Conservation (phyloP, 2,888 invertebrate genomes). For the Volucella inflata region DNA sequence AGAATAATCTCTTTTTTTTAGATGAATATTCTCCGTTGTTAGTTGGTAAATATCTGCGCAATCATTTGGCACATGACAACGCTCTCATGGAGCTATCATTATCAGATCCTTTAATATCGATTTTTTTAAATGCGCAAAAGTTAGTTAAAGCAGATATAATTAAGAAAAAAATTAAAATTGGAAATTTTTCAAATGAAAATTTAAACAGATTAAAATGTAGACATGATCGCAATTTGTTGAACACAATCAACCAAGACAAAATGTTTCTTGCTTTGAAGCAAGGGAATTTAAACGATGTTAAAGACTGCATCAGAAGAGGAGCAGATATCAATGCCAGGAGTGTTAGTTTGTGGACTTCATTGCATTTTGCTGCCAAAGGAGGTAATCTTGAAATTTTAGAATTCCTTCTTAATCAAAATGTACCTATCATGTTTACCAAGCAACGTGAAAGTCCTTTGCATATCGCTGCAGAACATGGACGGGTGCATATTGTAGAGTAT, state of each 20-base stretch:
- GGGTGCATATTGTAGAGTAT: slow-evolving; percentile 10
- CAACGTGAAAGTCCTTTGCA: slow-evolving; percentile 11
- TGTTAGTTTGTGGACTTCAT: not conserved
- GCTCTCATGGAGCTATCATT: slow-evolving; percentile 59
- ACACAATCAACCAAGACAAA: not conserved
- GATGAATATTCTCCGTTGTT: slow-evolving; percentile 73
- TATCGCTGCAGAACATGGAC: slow-evolving; percentile 35
- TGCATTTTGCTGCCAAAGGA: slow-evolving; percentile 58
- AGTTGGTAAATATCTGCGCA: slow-evolving; percentile 76
- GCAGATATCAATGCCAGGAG: slow-evolving; percentile 43
- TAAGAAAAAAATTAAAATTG: slow-evolving; percentile 1
- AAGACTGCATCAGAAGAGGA: slow-evolving; percentile 32
- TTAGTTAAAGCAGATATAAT: slow-evolving; percentile 1
- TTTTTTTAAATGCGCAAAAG: slow-evolving; percentile 41
- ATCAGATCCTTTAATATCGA: slow-evolving; percentile 55
- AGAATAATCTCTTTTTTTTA: slow-evolving; percentile 55
- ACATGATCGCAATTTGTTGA: not conserved
- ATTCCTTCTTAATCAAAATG: slow-evolving; percentile 15
- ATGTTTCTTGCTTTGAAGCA: slow-evolving; percentile 29
- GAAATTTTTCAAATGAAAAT: not conserved
- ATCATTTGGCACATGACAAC: slow-evolving; percentile 76
- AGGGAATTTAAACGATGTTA: slow-evolving; percentile 20
- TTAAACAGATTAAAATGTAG: slow-evolving; percentile 2
- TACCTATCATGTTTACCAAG: not conserved
- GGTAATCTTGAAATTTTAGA: slow-evolving; percentile 41